Base-by-base conservation (phyloP, 1,140 invertebrate genomes). In the Drosophila sturtevanti region DNA sequence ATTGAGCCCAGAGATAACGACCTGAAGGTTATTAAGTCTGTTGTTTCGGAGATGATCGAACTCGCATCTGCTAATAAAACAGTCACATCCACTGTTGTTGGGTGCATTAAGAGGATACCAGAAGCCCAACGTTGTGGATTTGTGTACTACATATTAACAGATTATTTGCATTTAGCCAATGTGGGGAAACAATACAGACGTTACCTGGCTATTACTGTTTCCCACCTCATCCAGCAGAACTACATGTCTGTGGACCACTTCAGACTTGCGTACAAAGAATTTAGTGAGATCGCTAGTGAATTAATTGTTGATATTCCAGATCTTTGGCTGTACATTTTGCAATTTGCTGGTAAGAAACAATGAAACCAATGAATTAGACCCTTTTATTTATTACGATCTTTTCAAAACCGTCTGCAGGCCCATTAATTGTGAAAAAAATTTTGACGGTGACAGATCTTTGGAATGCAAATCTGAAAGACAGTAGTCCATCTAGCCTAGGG, bases 301-400 rank as follows among this genome's bases (percentile, higher is more conserved):
- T 92, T 96, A 77, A 92, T 94, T 44, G 94, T 96, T 72, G 96
- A 96, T 93, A 94, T 97, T 92, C 96, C 96, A n/a, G 95, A 94
- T 77, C 92, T 96, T 41, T 96, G 94, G 94, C 91, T 93, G 34
- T 96, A 96, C 81, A 91, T 96, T 77, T 94, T 94, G 9, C 94
- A 96, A 91, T 93, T 95, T 81, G 79, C 94, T 74, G 92, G 94
- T 94, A 93, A 93, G 92, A 86, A 34, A 1, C 16, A 16, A 0
- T 14, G 5, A 2, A 14, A 14, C 7, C 2, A 12, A 16, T 31
- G 5, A 38, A 7, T 37, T 6, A 12, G 1, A 12, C 22, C 7
- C 48, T 27, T 2, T 11, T 9, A 12, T 37, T 6, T 10, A 14
- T 9, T 6, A 1, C 62, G 4, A 34, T 62, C 4, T 1, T 4